A percentile compares a stretch with the other conserved stretches of the same genome.
These are phyloP conservation scores for Acanthisitta chloris DNA, from an alignment of 2,113 vertebrate genomes.

Conservation along the genomic window DNA sequence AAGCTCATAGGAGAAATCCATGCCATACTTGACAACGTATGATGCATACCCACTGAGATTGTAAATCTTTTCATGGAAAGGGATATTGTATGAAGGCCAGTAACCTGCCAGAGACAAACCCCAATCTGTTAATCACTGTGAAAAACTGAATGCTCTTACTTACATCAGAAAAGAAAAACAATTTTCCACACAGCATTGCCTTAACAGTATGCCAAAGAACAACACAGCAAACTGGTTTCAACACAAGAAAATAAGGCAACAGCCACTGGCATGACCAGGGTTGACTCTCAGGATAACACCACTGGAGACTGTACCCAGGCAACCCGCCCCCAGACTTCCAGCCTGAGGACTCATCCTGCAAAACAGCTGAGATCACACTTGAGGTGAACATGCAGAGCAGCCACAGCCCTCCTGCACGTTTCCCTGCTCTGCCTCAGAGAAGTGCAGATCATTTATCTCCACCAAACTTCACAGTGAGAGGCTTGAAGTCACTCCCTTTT, in stretches of 20 bases:
- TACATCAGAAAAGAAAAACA: background rate
- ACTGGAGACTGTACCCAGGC: background rate
- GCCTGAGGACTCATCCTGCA: background rate
- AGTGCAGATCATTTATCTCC: background rate
- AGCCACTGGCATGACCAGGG: background rate
- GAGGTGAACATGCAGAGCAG: background rate
- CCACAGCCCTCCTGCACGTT: background rate
- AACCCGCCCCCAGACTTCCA: background rate
- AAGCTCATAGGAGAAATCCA: constrained; percentile 88
- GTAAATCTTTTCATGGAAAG: constrained; percentile 86
- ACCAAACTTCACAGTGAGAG: background rate
- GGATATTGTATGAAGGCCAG: constrained; percentile 90
- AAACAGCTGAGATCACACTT: background rate
- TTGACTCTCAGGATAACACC: background rate
- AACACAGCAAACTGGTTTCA: background rate
- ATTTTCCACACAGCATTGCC: background rate
- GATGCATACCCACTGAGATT: constrained; percentile 81
- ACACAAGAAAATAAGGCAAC: background rate
- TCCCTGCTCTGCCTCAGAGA: background rate
- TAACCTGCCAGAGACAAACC: constrained; percentile 77
- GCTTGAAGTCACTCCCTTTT: background rate
- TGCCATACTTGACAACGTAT: constrained; percentile 78
- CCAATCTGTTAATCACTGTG: background rate
- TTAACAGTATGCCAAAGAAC: background rate
- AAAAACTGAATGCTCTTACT: background rate